Percentiles rank a stretch among this genome's conserved stretches.
These are phyloP conservation scores for Leucoraja ocellata DNA, from an alignment of 2,797 vertebrate genomes.

Conservation along the genomic window DNA sequence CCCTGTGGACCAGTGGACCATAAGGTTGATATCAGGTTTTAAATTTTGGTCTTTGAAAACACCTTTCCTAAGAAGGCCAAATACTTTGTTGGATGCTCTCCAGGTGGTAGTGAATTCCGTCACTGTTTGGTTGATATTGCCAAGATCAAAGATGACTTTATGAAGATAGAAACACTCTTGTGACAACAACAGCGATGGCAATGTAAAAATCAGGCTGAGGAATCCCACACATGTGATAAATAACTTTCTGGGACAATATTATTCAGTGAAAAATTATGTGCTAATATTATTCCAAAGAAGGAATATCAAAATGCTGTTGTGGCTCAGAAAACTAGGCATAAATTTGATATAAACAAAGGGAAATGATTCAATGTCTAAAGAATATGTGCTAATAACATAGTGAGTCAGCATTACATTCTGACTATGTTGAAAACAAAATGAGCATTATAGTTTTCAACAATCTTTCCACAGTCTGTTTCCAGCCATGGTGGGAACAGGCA, in stretches of 20 bases:
- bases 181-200: background rate
- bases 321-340: background rate
- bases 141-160: too few species aligned
- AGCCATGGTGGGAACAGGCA: background rate
- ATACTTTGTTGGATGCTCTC: too few species aligned
- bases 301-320: background rate
- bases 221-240: background rate
- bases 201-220: background rate
- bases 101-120: too few species aligned
- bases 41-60: too few species aligned
- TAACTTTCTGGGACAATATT: background rate
- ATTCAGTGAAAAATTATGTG: too few species aligned
- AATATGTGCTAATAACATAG: background rate
- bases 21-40: too few species aligned
- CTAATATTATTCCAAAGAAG: constrained; percentile 20
- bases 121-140: too few species aligned
- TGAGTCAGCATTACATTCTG: background rate
- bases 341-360: background rate
- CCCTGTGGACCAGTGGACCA: too few species aligned
- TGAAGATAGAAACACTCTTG: background rate
- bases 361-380: constrained; percentile 18
- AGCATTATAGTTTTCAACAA: background rate
- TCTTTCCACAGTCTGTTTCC: background rate
- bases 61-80: too few species aligned
- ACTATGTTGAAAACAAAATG: background rate